phyloP scores from a whole-genome alignment of 2,797 vertebrate species.

The Spatula versicolor region DNA sequence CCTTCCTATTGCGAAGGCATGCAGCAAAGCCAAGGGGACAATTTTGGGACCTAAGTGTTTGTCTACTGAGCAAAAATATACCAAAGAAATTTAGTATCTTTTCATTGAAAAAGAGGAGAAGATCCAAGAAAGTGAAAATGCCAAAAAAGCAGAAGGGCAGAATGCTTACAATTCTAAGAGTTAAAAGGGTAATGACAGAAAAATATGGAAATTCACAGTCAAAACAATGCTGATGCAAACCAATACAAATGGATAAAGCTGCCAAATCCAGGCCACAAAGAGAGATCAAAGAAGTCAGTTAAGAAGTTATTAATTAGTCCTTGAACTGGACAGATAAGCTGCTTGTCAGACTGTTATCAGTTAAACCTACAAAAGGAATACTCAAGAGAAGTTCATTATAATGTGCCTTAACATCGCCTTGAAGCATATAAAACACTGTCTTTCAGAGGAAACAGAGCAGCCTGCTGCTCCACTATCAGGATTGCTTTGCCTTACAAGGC shows the following conservation, averaged over 20 bases:
- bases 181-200: not conserved
- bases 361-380: constrained; percentile 10
- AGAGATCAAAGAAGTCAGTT: not conserved
- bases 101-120: not conserved
- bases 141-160: not conserved
- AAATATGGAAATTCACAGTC: not conserved
- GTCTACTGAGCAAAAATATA: not conserved
- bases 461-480: constrained; percentile 22
- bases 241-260: constrained; percentile 26
- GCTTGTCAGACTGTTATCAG: constrained; percentile 36
- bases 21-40: not conserved
- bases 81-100: not conserved
- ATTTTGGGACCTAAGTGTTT: not conserved
- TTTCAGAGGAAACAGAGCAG: constrained; percentile 12
- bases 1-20: not conserved
- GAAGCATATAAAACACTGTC: not conserved
- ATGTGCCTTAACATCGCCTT: not conserved
- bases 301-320: constrained; percentile 22
- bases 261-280: constrained; percentile 35
- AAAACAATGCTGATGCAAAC: not conserved
- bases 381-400: constrained; percentile 21
- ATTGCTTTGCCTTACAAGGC: not conserved
- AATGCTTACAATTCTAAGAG: not conserved
- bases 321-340: constrained; percentile 12
- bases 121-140: not conserved